Conservation (phyloP, 2,888 invertebrate genomes). For the Aspidiotus rigidus region DNA sequence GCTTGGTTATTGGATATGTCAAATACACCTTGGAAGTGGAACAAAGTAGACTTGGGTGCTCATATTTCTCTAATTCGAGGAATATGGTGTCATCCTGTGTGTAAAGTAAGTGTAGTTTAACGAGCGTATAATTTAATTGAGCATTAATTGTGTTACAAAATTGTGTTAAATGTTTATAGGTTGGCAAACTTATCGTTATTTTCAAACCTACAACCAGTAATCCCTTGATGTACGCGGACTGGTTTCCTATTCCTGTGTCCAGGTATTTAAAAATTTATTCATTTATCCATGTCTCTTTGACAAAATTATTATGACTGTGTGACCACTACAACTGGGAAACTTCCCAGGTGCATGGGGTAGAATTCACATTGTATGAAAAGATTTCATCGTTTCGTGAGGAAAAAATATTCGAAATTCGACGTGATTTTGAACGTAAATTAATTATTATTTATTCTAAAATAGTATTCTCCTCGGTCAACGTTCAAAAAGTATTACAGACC, state of each 20-base stretch:
- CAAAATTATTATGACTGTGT: not conserved
- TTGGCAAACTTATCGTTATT: conserved; percentile 22
- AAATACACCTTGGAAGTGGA: conserved; percentile 60
- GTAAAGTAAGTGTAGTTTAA: conserved; percentile 43
- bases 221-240: conserved; percentile 28
- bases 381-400: no score
- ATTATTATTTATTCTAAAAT: no score
- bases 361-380: no score
- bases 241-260: conserved; percentile 24
- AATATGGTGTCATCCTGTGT: conserved; percentile 90
- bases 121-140: not conserved
- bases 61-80: conserved; percentile 72
- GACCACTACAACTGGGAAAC: not conserved
- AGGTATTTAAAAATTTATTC: conserved; percentile 5
- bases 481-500: no score
- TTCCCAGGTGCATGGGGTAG: not conserved
- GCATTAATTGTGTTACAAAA: not conserved
- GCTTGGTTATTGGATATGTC: conserved; percentile 82
- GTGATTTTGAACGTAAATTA: no score
- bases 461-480: no score
- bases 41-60: conserved; percentile 63
- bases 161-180: not conserved
- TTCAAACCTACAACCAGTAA: conserved; percentile 26
- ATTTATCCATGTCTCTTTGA: not conserved
- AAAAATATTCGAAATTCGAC: no score